Conservation (phyloP, 2,113 vertebrate species). For the Grallaria varia region DNA sequence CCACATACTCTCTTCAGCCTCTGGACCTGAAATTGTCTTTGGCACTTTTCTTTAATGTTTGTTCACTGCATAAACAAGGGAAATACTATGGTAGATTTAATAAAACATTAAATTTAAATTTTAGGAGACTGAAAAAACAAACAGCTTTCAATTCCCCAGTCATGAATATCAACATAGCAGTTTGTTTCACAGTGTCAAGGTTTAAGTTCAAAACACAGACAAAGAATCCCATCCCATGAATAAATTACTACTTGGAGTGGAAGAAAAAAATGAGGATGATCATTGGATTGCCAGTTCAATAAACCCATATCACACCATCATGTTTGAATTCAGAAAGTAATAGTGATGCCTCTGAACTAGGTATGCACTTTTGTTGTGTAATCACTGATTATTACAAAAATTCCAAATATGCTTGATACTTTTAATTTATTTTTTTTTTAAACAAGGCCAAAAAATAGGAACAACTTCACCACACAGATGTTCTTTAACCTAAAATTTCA, state of each 20-base stretch:
- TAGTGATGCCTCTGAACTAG: not conserved
- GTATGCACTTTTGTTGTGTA: not conserved
- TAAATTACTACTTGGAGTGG: slow-evolving; percentile 30
- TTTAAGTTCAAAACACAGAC: slow-evolving; percentile 26
- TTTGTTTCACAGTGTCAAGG: slow-evolving; percentile 29
- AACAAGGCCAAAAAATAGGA: not conserved
- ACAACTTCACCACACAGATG: not conserved
- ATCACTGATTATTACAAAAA: not conserved
- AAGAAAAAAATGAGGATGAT: not conserved
- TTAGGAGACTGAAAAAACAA: slow-evolving; percentile 32
- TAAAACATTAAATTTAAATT: slow-evolving; percentile 54
- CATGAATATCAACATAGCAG: slow-evolving; percentile 56
- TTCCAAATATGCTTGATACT: not conserved
- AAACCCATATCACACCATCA: not conserved
- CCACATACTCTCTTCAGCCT: not conserved
- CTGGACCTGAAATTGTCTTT: not conserved
- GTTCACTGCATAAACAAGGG: not conserved
- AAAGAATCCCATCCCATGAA: slow-evolving; percentile 53
- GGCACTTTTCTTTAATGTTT: not conserved
- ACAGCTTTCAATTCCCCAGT: slow-evolving; percentile 48
- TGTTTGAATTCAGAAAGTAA: not conserved
- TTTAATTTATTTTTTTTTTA: not conserved
- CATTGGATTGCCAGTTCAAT: not conserved
- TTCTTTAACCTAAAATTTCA: not conserved
- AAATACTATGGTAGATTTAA: not conserved